Percentiles rank a stretch among this genome's conserved stretches.
Evolutionary conservation across 2,113 vertebrate species (phyloP).

Genomic region (Callorhinus ursinus): DNA sequence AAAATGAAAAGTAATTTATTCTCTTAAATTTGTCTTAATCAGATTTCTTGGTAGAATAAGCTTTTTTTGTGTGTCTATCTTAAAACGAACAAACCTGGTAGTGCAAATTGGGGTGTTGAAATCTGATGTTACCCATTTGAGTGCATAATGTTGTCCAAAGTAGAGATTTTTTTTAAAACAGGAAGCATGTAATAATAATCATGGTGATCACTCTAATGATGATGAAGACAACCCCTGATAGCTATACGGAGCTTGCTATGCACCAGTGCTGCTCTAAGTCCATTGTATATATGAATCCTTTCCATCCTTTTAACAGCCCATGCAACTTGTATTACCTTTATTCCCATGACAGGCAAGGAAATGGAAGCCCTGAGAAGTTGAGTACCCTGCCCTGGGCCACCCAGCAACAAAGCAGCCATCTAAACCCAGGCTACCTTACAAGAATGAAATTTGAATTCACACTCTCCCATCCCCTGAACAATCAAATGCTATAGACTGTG

Average conservation of each 20-base stretch:
- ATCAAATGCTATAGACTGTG: fast-evolving
- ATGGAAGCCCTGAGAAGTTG: neutral
- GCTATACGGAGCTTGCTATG: neutral
- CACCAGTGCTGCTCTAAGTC: neutral
- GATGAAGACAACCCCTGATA: neutral
- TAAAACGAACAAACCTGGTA: neutral
- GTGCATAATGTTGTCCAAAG: neutral
- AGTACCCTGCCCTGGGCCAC: neutral
- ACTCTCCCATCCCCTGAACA: neutral
- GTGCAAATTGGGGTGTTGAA: neutral
- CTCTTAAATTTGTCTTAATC: neutral
- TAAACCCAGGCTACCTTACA: neutral
- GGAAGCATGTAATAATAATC: neutral
- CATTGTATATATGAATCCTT: neutral
- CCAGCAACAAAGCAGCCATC: neutral
- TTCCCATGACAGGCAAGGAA: neutral
- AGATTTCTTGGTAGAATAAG: neutral
- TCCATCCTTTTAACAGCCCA: neutral
- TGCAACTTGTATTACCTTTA: neutral
- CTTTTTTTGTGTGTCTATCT: neutral
- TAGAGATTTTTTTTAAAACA: neutral
- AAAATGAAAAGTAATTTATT: neutral
- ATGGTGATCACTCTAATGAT: neutral
- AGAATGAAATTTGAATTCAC: neutral
- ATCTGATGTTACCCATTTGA: neutral